phyloP scores from a whole-genome alignment of 2,113 vertebrate genomes.

The Aplodontia rufa region DNA sequence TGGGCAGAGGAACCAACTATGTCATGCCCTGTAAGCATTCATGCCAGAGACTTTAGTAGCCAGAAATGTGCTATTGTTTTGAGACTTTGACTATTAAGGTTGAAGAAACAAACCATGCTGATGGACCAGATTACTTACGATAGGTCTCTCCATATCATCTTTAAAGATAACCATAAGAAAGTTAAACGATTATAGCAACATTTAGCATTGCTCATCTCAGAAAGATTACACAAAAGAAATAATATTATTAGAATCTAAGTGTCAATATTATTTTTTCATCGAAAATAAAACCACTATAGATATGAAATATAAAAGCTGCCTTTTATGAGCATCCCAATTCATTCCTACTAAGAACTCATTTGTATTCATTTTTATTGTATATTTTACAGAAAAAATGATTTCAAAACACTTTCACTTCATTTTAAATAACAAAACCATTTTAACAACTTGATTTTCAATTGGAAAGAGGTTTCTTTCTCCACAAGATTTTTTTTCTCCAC shows the following conservation, averaged over 20 bases:
- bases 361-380: not conserved
- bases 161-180: constrained; percentile 18
- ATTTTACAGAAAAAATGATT: not conserved
- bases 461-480: not conserved
- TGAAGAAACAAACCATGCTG: not conserved
- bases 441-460: constrained; percentile 13
- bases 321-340: constrained; percentile 31
- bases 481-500: no score
- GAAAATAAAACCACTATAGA: constrained; percentile 15
- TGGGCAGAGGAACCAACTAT: not conserved
- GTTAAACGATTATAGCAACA: not conserved
- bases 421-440: not conserved
- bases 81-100: not conserved
- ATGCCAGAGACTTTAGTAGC: not conserved
- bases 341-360: not conserved
- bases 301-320: constrained; percentile 48
- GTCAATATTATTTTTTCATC: not conserved
- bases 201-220: not conserved
- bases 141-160: not conserved
- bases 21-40: not conserved
- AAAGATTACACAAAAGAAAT: constrained; percentile 4
- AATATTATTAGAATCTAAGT: not conserved
- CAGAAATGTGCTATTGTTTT: not conserved
- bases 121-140: not conserved
- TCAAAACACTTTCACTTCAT: not conserved